Evolutionary conservation across 1,140 invertebrate species (phyloP).

Genomic region (Drosophila cardini): DNA sequence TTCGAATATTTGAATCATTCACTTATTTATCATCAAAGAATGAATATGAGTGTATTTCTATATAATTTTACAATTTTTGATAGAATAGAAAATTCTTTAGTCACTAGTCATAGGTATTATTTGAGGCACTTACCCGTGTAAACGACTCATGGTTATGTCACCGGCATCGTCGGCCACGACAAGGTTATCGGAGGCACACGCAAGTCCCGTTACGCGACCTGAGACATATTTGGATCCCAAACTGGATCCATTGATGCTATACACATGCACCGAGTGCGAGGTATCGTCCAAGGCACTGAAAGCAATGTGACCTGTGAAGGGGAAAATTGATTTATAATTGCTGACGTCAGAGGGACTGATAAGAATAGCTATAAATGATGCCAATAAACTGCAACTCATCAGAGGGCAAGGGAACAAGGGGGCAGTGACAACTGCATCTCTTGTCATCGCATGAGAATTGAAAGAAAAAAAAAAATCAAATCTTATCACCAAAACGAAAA

Average conservation of each 20-base stretch:
- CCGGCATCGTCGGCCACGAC: conserved; percentile 86
- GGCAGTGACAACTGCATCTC: conserved; percentile 10
- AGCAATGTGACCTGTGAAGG: conserved; percentile 77
- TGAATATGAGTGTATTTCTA: no score
- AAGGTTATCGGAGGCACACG: conserved; percentile 85
- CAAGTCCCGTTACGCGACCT: conserved; percentile 85
- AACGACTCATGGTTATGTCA: conserved; percentile 86
- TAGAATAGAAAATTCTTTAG: neutral
- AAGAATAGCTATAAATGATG: conserved; percentile 14
- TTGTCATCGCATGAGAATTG: neutral
- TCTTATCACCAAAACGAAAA: conserved; percentile 42
- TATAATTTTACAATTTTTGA: neutral
- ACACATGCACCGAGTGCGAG: conserved; percentile 87
- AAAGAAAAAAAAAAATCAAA: neutral
- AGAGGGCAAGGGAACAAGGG: neutral
- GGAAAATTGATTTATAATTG: conserved; percentile 10
- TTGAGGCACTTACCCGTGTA: conserved; percentile 80
- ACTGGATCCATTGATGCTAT: conserved; percentile 87
- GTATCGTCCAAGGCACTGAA: conserved; percentile 83
- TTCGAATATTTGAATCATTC: no score
- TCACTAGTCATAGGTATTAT: neutral
- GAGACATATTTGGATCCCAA: conserved; percentile 86
- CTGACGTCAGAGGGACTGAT: conserved; percentile 32
- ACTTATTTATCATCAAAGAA: no score
- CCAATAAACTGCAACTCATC: conserved; percentile 20